Evolutionary conservation across 2,113 vertebrate species (phyloP).

Genomic region (Bufo bufo): DNA sequence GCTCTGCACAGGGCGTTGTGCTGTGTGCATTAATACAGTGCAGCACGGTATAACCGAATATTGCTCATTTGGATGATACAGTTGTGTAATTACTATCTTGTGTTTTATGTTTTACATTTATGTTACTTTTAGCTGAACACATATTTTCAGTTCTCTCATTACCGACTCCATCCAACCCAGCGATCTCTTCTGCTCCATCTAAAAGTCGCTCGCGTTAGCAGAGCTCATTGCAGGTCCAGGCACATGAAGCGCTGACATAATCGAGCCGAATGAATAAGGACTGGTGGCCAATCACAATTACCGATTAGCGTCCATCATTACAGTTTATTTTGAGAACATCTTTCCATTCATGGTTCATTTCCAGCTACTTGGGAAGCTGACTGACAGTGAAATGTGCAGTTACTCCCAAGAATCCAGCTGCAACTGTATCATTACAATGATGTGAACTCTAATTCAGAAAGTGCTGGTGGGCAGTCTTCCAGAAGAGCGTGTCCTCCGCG

Average conservation of each 20-base stretch:
- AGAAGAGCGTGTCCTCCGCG: constrained; percentile 33
- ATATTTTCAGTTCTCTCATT: not conserved
- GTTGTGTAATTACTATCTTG: not conserved
- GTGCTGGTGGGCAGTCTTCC: constrained; percentile 50
- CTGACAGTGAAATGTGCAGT: constrained; percentile 52
- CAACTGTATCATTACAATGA: constrained; percentile 50
- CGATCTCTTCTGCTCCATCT: not conserved
- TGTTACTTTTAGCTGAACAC: not conserved
- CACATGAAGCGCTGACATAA: constrained; percentile 20
- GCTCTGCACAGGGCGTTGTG: not conserved
- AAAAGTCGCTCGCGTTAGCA: not conserved
- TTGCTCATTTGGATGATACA: not conserved
- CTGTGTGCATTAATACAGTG: not conserved
- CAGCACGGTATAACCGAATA: not conserved
- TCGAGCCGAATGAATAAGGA: constrained; percentile 14
- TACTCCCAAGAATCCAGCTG: constrained; percentile 49
- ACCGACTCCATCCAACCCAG: not conserved
- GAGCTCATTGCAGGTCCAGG: constrained; percentile 16
- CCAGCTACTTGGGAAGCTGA: constrained; percentile 47
- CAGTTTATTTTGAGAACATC: constrained; percentile 54
- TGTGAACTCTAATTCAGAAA: constrained; percentile 51
- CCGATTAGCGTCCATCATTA: constrained; percentile 50
- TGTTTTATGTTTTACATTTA: not conserved
- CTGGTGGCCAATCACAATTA: constrained; percentile 41
- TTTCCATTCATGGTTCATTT: constrained; percentile 42